Evolutionary conservation across 2,888 invertebrate genomes (phyloP), one percentile per base, ranked within the genome.

Genomic region (Eristalinus aeneus): DNA sequence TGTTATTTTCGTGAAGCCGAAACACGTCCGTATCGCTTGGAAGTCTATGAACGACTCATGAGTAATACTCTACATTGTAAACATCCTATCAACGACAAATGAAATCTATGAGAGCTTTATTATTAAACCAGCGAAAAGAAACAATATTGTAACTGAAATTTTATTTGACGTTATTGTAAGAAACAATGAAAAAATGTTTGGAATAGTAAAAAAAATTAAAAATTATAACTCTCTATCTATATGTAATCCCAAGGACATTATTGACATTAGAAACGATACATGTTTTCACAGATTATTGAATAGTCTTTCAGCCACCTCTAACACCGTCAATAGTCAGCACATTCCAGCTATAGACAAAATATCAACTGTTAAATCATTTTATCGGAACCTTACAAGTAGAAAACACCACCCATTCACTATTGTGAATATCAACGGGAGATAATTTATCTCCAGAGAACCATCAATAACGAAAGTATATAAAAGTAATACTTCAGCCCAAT

Each of bases 201-300:
- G n/a, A n/a, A n/a, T n/a, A n/a, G n/a, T n/a, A n/a, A n/a, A n/a
- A n/a, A n/a, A n/a, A n/a, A n/a, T n/a, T n/a, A n/a, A n/a, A n/a
- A n/a, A n/a, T n/a, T n/a, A n/a, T n/a, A n/a, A n/a, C n/a, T n/a
- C n/a, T n/a, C n/a, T n/a, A n/a, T n/a, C n/a, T n/a, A n/a, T n/a
- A n/a, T n/a, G n/a, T n/a, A n/a, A n/a, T n/a, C n/a, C n/a, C n/a
- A n/a, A n/a, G n/a, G n/a, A n/a, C 65, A 65, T 54, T 22, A 32
- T 63, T 22, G 22, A 86, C 32, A 78, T 82, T 34, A 78, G 75
- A 56, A 82, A 87, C 36, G 53, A 78, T 22, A 63, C 87, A 16
- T 82, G 75, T 39, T 61, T 87, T 12, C 87, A 78, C 8, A 86
- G 22, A 58, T 82, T 36, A 27, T 69, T 89, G 1, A 86, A 60